Evolutionary conservation across 2,113 vertebrate genomes (phyloP).

Genomic region (Coryphaenoides rupestris): DNA sequence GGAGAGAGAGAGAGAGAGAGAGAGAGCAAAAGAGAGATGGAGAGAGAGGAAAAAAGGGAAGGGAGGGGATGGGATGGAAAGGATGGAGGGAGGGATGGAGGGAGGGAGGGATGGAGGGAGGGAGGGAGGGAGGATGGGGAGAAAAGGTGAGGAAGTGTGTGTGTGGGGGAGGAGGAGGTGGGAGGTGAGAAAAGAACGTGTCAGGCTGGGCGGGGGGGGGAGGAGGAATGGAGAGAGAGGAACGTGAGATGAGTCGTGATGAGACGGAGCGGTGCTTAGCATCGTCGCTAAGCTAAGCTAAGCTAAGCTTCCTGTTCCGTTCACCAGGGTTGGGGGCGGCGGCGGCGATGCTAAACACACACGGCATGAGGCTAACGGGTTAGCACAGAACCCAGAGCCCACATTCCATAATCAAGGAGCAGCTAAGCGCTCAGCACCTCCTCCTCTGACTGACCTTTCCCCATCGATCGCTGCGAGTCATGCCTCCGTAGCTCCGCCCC

Average conservation of each 20-base stretch:
- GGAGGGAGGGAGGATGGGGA: neutral
- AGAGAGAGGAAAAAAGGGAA: neutral
- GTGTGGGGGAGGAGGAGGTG: neutral
- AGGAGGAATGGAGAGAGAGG: no score
- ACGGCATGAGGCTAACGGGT: neutral
- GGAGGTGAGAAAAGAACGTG: conserved; percentile 3
- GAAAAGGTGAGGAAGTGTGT: neutral
- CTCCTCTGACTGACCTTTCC: conserved; percentile 49
- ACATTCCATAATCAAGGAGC: no score
- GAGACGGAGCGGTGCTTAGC: no score
- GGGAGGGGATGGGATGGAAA: neutral
- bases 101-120: conserved; percentile 3
- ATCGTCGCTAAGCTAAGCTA: no score
- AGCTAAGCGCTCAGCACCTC: conserved; percentile 53
- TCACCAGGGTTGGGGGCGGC: no score
- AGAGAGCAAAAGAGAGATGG: conserved; percentile 2
- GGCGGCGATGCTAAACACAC: no score
- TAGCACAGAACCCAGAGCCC: no score
- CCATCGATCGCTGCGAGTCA: conserved; percentile 41
- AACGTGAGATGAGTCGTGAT: no score
- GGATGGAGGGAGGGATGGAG: neutral
- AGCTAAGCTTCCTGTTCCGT: no score
- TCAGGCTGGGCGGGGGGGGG: neutral
- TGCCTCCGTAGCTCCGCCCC: conserved; percentile 19
- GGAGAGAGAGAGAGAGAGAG: neutral